Evolutionary conservation across 37 sponge, comb jelly and placozoan species (phyloP).

Genomic region (Spongilla lacustris): DNA sequence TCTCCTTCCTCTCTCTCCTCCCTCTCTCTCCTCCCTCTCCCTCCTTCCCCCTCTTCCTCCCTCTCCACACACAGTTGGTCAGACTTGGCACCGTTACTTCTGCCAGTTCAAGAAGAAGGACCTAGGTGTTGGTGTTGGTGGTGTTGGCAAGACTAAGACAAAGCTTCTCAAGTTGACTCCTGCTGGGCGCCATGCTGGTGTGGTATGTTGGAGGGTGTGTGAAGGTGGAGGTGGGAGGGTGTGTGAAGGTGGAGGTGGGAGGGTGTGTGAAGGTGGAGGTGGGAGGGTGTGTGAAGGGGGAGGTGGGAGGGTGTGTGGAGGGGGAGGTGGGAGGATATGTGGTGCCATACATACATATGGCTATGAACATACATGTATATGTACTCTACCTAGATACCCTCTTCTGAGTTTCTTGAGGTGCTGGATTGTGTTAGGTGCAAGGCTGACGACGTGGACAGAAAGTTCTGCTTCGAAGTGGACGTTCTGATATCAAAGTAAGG

Average conservation of each 20-base stretch:
- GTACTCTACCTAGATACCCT: too few species aligned
- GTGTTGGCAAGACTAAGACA: slow-evolving; percentile 9
- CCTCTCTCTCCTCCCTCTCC: too few species aligned
- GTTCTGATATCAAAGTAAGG: slow-evolving; percentile 8
- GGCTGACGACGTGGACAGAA: slow-evolving; percentile 82
- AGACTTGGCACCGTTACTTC: slow-evolving; percentile 71
- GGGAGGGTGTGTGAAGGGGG: too few species aligned
- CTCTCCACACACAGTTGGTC: not conserved
- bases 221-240: too few species aligned
- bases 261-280: too few species aligned
- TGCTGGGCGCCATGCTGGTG: slow-evolving; percentile 49
- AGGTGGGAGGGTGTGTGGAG: not conserved
- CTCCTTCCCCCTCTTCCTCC: not conserved
- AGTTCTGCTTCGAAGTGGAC: slow-evolving; percentile 91
- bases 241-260: too few species aligned
- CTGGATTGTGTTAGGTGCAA: slow-evolving; percentile 71
- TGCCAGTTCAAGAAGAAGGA: slow-evolving; percentile 72
- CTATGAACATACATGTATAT: too few species aligned
- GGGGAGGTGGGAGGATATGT: too few species aligned
- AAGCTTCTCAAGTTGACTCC: slow-evolving; percentile 47
- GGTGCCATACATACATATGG: too few species aligned
- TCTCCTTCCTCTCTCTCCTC: too few species aligned
- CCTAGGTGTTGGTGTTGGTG: too few species aligned
- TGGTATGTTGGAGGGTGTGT: not conserved
- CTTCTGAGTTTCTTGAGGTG: slow-evolving; percentile 62